Conservation (phyloP, 2,888 invertebrate genomes). For the Rhodophaea formosa region DNA sequence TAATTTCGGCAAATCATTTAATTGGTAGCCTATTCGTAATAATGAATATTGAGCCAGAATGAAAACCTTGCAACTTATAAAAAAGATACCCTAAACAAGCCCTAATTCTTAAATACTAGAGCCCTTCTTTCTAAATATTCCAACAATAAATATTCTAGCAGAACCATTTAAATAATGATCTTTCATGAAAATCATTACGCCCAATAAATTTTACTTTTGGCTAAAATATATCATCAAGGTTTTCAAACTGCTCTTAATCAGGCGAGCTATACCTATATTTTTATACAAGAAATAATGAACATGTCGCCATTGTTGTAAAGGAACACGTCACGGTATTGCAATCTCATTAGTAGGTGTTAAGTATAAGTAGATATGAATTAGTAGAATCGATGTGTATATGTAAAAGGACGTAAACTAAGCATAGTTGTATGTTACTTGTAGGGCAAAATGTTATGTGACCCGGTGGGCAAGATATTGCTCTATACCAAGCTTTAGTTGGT, state of each 20-base stretch:
- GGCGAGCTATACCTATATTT: neutral
- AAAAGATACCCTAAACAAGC: too few relatives aligned
- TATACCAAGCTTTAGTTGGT: too few relatives aligned
- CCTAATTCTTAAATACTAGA: too few relatives aligned
- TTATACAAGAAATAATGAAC: neutral
- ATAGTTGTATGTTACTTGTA: neutral
- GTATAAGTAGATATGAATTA: neutral
- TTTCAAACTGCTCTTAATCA: neutral
- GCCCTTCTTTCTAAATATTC: too few relatives aligned
- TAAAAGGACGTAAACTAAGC: neutral
- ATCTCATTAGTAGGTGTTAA: conserved; percentile 9
- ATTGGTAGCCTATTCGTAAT: neutral
- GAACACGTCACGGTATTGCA: neutral
- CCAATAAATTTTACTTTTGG: too few relatives aligned
- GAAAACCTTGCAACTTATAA: too few relatives aligned
- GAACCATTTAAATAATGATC: too few relatives aligned
- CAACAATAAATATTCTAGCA: too few relatives aligned
- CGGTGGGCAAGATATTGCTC: neutral
- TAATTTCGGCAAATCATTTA: neutral
- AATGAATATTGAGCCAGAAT: neutral
- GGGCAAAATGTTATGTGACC: neutral
- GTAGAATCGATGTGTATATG: conserved; percentile 8
- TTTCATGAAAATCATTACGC: too few relatives aligned
- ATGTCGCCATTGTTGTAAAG: neutral
- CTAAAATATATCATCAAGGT: too few relatives aligned